Base-by-base conservation (phyloP, 2,113 vertebrate species). In the Picathartes gymnocephalus region DNA sequence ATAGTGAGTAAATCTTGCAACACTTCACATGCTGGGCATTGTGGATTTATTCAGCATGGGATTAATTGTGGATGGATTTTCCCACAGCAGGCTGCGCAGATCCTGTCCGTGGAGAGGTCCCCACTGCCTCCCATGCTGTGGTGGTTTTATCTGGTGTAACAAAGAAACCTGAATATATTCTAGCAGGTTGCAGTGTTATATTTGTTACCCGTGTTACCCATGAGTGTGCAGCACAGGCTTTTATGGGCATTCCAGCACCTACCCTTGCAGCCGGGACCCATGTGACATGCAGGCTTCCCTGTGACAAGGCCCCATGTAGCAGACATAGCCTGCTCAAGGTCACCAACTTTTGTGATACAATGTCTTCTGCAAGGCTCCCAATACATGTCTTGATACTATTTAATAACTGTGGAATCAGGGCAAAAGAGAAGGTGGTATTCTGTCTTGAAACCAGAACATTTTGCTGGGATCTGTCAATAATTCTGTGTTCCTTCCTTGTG, bases 21-120 rank as follows among this genome's bases (percentile, higher is more conserved):
- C 45, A 4, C 7, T 86, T 78, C 35, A 50, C 10, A 35, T 57
- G 15, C 40, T 53, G 22, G 11, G 15, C 42, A 74, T 13, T 0
- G 1, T 0, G 0, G 18, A 7, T 84, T 78, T 35, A 33, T 45
- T 28, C 1, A 4, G 23, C n/a, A n/a, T 51, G 25, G 37, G n/a
- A 44, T 57, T 50, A 56, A 74, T 15, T 65, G 14, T 8, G 8
- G 30, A 8, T 47, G 15, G 35, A 44, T 84, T 90, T 74, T 81
- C 37, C 12, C 77, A 25, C 1, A 5, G 13, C 16, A 19, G 1
- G 2, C 30, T 53, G 44, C 0, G 0, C 24, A 57, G 37, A 39
- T 81, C 16, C 42, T 70, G 27, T 64, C 58, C 12, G 3, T 18
- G 16, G 40, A 77, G 60, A 65, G 8, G 7, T 39, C 77, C 15